phyloP scores from a whole-genome alignment of 1,140 invertebrate species.

The Solen grandis region DNA sequence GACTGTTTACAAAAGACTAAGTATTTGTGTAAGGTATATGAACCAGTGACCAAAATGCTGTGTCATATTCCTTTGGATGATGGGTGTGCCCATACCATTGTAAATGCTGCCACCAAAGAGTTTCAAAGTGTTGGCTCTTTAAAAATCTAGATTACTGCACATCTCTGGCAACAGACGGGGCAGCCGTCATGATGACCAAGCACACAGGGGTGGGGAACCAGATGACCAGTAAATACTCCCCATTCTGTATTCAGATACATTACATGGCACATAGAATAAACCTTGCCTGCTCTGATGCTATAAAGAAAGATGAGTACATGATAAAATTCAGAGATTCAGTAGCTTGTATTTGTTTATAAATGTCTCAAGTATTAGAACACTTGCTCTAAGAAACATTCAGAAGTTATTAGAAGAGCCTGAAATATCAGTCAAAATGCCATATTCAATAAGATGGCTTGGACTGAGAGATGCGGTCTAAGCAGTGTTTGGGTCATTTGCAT shows the following conservation, averaged over 20 bases:
- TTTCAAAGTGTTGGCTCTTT: not conserved
- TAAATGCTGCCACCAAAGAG: not conserved
- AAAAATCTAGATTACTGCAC: not conserved
- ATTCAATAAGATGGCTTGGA: slow-evolving; percentile 20
- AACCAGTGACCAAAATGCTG: slow-evolving; percentile 14
- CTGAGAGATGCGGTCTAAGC: slow-evolving; percentile 1
- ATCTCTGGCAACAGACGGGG: slow-evolving; percentile 23
- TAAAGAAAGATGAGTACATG: slow-evolving; percentile 41
- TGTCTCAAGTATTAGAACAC: slow-evolving; percentile 19
- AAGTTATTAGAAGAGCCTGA: slow-evolving; percentile 20
- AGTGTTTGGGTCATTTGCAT: slow-evolving; percentile 5
- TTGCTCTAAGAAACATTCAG: slow-evolving; percentile 33
- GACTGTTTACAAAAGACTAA: slow-evolving; percentile 22
- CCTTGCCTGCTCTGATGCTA: slow-evolving; percentile 35
- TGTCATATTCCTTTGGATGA: not conserved
- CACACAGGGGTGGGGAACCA: slow-evolving; percentile 19
- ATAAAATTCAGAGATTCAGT: slow-evolving; percentile 38
- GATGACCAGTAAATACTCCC: slow-evolving; percentile 20
- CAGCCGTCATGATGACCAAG: slow-evolving; percentile 22
- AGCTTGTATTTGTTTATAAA: slow-evolving; percentile 17
- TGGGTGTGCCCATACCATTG: slow-evolving; percentile 6
- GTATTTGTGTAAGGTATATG: slow-evolving; percentile 8
- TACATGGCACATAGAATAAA: too few relatives aligned
- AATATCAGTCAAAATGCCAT: slow-evolving; percentile 23
- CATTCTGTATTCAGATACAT: slow-evolving; percentile 26